Base-by-base conservation (phyloP, 2,888 invertebrate species). In the Drosophila neutralis region DNA sequence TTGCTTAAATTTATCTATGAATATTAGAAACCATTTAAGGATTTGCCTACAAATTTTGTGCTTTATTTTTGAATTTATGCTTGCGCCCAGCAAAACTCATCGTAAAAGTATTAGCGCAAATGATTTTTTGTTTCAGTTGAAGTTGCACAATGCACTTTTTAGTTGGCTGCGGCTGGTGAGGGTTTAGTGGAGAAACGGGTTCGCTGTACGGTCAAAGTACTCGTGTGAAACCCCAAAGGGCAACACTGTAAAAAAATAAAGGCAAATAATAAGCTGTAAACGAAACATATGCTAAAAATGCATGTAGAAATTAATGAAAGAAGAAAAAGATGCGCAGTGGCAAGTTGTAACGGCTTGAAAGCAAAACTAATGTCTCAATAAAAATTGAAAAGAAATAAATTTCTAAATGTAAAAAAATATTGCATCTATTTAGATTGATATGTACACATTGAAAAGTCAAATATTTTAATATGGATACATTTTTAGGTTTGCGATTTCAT, bases 101-200 rank as follows among this genome's bases (percentile, higher is more conserved):
- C 81, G 80, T 79, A 81, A 84, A 85, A 79, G 83, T 83, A 84
- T 84, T 82, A 85, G 73, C 66, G 71, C 64, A 60, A 40, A 64
- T 70, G 62, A 69, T 64, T 64, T 51, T 68, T 70, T 67, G 45
- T 59, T 74, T 76, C 31, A 56, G 31, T 58, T 51, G n/a, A 48
- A 69, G 40, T 76, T 76, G 57, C 52, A 65, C 67, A 77, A 71
- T 72, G 76, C 65, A 73, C 40, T 60, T 67, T 65, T 65, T 40
- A 35, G 62, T 36, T 60, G 31, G 7, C 24, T 52, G 4, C 10
- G 38, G 7, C 8, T 5, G 8, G 13, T 8, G 33, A 8, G n/a
- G 31, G 27, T 11, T 33, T 33, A 33, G 33, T 33, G 8, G 0
- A 54, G 35, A 40, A 21, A 13, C n/a, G 2, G 49, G 27, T 15